Evolutionary conservation across 2,797 vertebrate species (phyloP).

Genomic region (Chelonia mydas): DNA sequence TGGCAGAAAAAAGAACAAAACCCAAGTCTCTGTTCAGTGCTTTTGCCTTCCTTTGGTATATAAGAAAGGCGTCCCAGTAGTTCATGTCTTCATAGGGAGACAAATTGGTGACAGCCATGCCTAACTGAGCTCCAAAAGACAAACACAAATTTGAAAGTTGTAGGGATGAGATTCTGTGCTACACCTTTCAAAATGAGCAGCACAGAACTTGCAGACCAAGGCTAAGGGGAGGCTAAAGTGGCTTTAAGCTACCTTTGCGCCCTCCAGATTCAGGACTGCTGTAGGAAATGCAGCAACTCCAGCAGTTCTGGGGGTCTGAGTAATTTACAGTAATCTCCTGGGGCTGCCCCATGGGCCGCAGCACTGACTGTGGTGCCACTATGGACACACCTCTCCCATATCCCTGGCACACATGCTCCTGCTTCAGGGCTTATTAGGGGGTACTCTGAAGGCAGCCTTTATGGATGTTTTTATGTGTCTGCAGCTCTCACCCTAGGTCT

Average conservation of each 20-base stretch:
- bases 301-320: neutral
- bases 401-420: neutral
- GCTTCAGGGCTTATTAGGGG: neutral
- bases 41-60: neutral
- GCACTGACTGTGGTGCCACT: neutral
- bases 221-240: neutral
- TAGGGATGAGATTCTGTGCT: neutral
- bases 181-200: neutral
- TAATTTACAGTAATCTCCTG: neutral
- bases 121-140: neutral
- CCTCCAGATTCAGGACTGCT: neutral
- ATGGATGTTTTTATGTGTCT: neutral
- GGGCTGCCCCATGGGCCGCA: neutral
- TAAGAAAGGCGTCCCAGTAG: neutral
- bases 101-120: neutral
- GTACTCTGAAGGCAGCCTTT: neutral
- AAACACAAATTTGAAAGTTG: neutral
- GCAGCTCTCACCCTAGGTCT: neutral
- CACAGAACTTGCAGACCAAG: neutral
- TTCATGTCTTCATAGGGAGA: neutral
- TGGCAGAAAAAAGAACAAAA: neutral
- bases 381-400: neutral
- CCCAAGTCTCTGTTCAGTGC: neutral
- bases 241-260: neutral
- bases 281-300: neutral